Percentiles rank a stretch among this genome's conserved stretches.
phyloP scores from a whole-genome alignment of 1,140 invertebrate species.

The Saccostrea cuccullata region DNA sequence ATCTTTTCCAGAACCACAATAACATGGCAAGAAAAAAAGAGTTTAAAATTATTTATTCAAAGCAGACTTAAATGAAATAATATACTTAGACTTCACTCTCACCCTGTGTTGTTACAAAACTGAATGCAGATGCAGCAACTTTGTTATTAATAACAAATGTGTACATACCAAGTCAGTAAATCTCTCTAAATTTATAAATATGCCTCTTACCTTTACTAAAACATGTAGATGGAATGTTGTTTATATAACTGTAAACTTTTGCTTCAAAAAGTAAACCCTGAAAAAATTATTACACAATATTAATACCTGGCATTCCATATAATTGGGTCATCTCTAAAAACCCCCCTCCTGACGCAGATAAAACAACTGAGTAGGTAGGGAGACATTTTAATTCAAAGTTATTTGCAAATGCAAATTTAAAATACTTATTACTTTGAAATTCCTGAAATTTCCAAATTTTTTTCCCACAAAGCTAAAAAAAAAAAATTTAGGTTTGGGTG shows the following conservation, averaged over 20 bases:
- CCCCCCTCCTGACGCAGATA: too few relatives aligned
- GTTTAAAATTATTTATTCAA: background rate
- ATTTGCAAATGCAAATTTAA: too few relatives aligned
- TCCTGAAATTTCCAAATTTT: too few relatives aligned
- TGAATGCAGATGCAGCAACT: background rate
- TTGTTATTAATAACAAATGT: too few relatives aligned
- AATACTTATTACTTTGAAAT: too few relatives aligned
- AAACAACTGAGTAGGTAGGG: too few relatives aligned
- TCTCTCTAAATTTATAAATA: background rate
- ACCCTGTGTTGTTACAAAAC: background rate
- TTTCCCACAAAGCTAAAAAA: too few relatives aligned
- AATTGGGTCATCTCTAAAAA: too few relatives aligned
- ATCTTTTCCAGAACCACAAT: background rate
- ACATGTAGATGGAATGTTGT: slow-evolving; percentile 34
- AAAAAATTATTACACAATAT: slow-evolving; percentile 7
- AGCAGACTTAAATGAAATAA: background rate
- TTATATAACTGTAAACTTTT: slow-evolving; percentile 42
- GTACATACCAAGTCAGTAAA: background rate
- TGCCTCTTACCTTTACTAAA: slow-evolving; percentile 11
- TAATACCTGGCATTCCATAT: too few relatives aligned
- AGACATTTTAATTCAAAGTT: too few relatives aligned
- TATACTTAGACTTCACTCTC: background rate
- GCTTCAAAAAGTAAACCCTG: slow-evolving; percentile 49
- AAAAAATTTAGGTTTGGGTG: too few relatives aligned
- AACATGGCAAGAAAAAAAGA: background rate